Conservation (phyloP, 2,113 vertebrate genomes). For the Psephotus haematonotus region DNA sequence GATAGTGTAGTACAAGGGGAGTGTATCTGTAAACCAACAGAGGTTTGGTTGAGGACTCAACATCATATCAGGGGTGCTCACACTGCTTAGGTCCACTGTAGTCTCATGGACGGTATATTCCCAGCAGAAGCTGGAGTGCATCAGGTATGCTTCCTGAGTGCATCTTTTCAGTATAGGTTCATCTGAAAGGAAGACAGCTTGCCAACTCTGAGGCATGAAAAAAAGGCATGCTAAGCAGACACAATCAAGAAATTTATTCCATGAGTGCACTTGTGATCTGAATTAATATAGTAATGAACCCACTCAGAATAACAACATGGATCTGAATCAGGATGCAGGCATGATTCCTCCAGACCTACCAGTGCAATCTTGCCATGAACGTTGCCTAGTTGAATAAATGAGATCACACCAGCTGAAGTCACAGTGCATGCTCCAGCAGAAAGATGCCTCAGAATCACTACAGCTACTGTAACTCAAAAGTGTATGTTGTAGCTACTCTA, state of each 20-base stretch:
- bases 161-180: background rate
- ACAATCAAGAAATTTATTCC: background rate
- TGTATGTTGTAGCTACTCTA: background rate
- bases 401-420: background rate
- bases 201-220: background rate
- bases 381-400: background rate
- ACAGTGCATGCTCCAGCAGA: background rate
- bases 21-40: background rate
- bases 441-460: background rate
- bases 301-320: background rate
- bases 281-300: background rate
- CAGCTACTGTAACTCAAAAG: background rate
- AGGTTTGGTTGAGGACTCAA: background rate
- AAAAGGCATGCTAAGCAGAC: background rate
- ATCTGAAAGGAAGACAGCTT: background rate
- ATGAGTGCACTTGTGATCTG: background rate
- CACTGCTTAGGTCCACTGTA: background rate
- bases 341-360: background rate
- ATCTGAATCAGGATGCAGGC: background rate
- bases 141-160: background rate
- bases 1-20: background rate
- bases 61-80: background rate
- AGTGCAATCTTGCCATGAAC: background rate
- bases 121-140: background rate
- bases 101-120: fast-evolving